phyloP scores from a whole-genome alignment of 2,888 invertebrate species.

The Cataglyphis rosenhaueri region DNA sequence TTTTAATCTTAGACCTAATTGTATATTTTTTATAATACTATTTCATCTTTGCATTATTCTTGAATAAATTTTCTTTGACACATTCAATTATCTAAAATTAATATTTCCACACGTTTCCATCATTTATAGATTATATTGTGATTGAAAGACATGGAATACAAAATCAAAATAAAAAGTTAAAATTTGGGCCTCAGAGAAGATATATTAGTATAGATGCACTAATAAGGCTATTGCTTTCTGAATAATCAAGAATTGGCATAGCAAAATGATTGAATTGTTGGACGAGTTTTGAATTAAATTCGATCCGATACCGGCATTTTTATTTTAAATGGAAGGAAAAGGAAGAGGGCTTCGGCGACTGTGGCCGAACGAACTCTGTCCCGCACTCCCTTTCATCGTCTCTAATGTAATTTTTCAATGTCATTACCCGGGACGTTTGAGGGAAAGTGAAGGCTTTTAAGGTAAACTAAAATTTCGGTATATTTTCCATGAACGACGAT shows the following conservation, averaged over 20 bases:
- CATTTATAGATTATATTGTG: slow-evolving; percentile 43
- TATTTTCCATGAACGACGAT: slow-evolving; percentile 65
- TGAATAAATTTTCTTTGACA: slow-evolving; percentile 34
- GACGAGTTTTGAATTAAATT: slow-evolving; percentile 42
- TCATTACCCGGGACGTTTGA: slow-evolving; percentile 74
- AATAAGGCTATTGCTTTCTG: neutral
- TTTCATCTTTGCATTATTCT: neutral
- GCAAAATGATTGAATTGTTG: slow-evolving; percentile 18
- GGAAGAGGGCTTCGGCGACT: slow-evolving; percentile 46
- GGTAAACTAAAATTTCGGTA: slow-evolving; percentile 70
- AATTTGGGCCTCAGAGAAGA: neutral
- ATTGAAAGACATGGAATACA: slow-evolving; percentile 32
- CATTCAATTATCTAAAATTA: slow-evolving; percentile 56
- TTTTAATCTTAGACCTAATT: neutral
- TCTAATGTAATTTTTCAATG: slow-evolving; percentile 78
- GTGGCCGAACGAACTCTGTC: slow-evolving; percentile 62
- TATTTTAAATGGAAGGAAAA: slow-evolving; percentile 72
- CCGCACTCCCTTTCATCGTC: slow-evolving; percentile 74
- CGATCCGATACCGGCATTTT: slow-evolving; percentile 60
- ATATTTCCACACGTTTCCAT: slow-evolving; percentile 52
- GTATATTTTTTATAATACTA: slow-evolving; percentile 4
- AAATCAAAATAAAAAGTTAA: neutral
- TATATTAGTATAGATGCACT: neutral
- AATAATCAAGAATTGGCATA: neutral
- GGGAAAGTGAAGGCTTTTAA: slow-evolving; percentile 72